Evolutionary conservation across 2,888 invertebrate species (phyloP), one percentile per base, ranked within the genome.

Genomic region (Loripinus fragilis): DNA sequence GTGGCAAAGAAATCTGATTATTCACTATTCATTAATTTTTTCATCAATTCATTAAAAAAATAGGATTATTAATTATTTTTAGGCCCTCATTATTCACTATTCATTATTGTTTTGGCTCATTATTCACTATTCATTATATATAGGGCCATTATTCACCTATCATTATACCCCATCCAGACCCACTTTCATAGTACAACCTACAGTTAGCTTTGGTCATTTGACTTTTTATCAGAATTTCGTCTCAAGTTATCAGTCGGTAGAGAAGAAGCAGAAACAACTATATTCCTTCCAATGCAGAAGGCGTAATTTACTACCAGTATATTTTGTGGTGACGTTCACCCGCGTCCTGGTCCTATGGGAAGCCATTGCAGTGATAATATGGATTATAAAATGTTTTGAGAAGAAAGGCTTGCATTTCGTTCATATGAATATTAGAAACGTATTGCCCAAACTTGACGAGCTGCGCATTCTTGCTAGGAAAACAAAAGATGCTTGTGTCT

Each of bases 101-200:
- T n/a, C n/a, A n/a, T n/a, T n/a, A n/a, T n/a, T n/a, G n/a, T n/a
- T n/a, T n/a, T n/a, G n/a, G n/a, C n/a, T n/a, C n/a, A n/a, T n/a
- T n/a, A n/a, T n/a, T n/a, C n/a, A n/a, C n/a, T n/a, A n/a, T n/a
- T n/a, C n/a, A n/a, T n/a, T n/a, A n/a, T n/a, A n/a, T n/a, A n/a
- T n/a, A n/a, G n/a, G n/a, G n/a, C n/a, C n/a, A n/a, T n/a, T n/a
- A n/a, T n/a, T n/a, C n/a, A n/a, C n/a, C n/a, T n/a, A n/a, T n/a
- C n/a, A n/a, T n/a, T n/a, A n/a, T n/a, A n/a, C n/a, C n/a, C n/a
- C n/a, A n/a, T n/a, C n/a, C n/a, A n/a, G n/a, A n/a, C 23, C 8
- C n/a, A 15, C 10, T 35, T 33, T 15, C 17, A 94, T 94, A 64
- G 94, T 94, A 35, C 33, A 23, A 20, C n/a, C 88, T 38, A 38